Conservation (phyloP, 1,140 invertebrate genomes). For the Reticulitermes speratus region DNA sequence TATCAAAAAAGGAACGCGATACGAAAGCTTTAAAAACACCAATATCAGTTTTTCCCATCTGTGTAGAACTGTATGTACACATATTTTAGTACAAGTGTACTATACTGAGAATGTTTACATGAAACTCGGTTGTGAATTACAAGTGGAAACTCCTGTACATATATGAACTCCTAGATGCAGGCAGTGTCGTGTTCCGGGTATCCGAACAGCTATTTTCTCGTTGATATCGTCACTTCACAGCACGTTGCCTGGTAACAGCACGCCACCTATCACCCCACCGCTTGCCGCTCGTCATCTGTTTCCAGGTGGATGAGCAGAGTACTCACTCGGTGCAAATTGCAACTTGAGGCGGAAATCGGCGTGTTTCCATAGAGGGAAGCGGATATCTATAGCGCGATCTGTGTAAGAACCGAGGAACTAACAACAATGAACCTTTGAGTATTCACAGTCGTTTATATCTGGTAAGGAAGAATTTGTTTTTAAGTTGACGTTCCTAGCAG, state of each 20-base stretch:
- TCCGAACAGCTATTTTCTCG: not conserved
- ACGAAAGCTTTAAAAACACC: too few relatives aligned
- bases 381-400: not conserved
- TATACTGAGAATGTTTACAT: too few relatives aligned
- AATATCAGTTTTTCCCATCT: too few relatives aligned
- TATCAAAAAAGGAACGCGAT: too few relatives aligned
- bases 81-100: too few relatives aligned
- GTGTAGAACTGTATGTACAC: too few relatives aligned
- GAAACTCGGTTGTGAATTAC: too few relatives aligned
- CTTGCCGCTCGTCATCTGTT: not conserved
- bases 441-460: not conserved
- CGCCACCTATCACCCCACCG: not conserved
- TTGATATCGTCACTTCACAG: not conserved
- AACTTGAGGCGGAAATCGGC: constrained; percentile 8
- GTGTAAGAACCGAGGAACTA: not conserved
- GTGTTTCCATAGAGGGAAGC: not conserved
- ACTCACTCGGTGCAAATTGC: not conserved
- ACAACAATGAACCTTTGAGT: not conserved
- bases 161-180: too few relatives aligned
- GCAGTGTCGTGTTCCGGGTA: too few relatives aligned
- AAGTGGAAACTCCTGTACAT: too few relatives aligned
- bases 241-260: not conserved
- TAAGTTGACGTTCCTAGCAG: too few relatives aligned
- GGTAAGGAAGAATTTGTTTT: too few relatives aligned
- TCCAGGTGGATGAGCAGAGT: not conserved